phyloP scores from a whole-genome alignment of 2,888 invertebrate genomes.

The Microplitis deprimator region DNA sequence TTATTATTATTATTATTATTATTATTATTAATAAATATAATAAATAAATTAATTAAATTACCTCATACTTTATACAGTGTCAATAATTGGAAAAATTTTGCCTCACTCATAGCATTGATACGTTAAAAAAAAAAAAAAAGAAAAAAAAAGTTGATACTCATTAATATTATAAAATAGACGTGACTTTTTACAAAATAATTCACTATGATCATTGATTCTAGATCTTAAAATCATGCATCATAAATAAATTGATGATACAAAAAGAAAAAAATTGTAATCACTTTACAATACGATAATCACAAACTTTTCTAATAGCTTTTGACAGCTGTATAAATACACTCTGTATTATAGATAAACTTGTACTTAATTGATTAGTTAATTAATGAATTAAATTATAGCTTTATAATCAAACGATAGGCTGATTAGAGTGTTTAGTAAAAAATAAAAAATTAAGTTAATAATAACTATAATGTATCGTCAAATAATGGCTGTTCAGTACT shows the following conservation, averaged over 20 bases:
- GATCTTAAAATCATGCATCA: not conserved
- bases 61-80: too few relatives aligned
- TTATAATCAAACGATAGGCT: conserved; percentile 4
- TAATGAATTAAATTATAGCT: not conserved
- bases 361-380: conserved; percentile 1
- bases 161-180: conserved; percentile 45
- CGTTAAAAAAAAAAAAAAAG: conserved; percentile 19
- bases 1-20: too few relatives aligned
- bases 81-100: too few relatives aligned
- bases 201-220: not conserved
- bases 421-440: not conserved
- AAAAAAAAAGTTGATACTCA: conserved; percentile 18
- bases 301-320: conserved; percentile 14
- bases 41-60: too few relatives aligned
- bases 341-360: conserved; percentile 9
- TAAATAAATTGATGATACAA: not conserved
- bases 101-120: conserved; percentile 19
- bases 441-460: not conserved
- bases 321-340: conserved; percentile 3
- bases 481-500: conserved; percentile 21
- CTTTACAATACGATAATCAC: not conserved
- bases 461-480: conserved; percentile 15
- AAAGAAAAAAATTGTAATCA: conserved; percentile 1
- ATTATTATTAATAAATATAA: too few relatives aligned
- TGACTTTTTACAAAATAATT: conserved; percentile 50